Conservation (phyloP, 2,797 vertebrate genomes). For the Tapirus indicus region DNA sequence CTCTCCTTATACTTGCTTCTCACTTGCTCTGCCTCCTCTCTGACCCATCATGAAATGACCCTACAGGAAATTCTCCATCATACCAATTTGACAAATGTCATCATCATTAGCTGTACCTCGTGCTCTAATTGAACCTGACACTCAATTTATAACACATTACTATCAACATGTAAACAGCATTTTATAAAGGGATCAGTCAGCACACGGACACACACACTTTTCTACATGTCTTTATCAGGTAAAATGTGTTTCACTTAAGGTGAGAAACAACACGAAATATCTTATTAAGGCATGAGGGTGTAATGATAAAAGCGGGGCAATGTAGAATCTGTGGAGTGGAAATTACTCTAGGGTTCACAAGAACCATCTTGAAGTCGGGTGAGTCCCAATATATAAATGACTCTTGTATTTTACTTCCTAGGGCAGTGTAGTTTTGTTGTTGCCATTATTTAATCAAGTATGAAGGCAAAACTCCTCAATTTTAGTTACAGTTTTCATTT, state of each 20-base stretch:
- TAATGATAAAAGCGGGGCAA: not conserved
- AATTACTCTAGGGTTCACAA: not conserved
- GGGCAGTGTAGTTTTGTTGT: not conserved
- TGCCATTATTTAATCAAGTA: not conserved
- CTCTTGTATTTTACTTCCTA: not conserved
- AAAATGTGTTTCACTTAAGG: not conserved
- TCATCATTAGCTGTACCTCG: fast-evolving
- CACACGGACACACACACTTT: not conserved
- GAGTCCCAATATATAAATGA: not conserved
- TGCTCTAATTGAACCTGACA: not conserved
- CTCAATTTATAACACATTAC: not conserved
- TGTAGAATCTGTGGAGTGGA: not conserved
- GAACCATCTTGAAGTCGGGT: not conserved
- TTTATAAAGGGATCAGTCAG: not conserved
- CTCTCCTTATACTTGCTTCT: not conserved
- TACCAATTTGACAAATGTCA: not conserved
- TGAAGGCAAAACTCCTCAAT: not conserved
- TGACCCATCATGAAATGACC: not conserved
- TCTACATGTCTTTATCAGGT: not conserved
- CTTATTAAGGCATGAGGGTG: not conserved
- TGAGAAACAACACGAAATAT: not conserved
- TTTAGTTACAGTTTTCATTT: not conserved
- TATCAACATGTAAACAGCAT: not conserved
- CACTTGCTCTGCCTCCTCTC: not conserved
- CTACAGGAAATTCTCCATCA: not conserved